Conservation (phyloP, 64 coral and sea anemone genomes). For the Montipora sp. region DNA sequence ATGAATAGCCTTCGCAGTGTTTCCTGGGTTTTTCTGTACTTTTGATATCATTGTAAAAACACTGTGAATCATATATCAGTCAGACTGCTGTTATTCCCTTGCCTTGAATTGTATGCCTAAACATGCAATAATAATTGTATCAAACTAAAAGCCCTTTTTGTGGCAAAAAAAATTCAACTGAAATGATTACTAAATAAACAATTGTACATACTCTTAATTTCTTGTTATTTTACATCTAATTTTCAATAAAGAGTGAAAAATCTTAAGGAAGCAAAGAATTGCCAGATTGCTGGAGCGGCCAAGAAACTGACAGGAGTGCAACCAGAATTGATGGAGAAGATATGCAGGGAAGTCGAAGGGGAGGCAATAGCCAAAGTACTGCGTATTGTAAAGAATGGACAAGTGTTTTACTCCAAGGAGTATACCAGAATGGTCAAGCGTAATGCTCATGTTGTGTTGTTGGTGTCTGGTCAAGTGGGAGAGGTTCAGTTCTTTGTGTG, state of each 20-base stretch:
- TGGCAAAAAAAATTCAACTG: background rate
- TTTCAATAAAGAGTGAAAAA: slow-evolving; percentile 27
- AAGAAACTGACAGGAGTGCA: slow-evolving; percentile 25
- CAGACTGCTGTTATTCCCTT: too few relatives aligned
- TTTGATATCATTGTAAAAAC: too few relatives aligned
- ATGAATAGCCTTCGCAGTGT: too few relatives aligned
- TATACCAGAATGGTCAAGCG: slow-evolving; percentile 28
- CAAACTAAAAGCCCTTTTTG: too few relatives aligned
- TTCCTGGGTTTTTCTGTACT: too few relatives aligned
- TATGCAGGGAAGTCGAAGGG: background rate
- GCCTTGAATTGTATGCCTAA: too few relatives aligned
- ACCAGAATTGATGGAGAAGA: background rate
- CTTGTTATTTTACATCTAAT: background rate
- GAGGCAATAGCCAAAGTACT: background rate
- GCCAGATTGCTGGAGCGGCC: slow-evolving; percentile 36
- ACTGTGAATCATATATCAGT: too few relatives aligned
- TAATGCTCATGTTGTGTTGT: slow-evolving; percentile 22
- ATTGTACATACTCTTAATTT: background rate
- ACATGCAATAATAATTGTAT: too few relatives aligned
- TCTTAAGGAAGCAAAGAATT: slow-evolving; percentile 19
- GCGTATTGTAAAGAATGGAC: background rate
- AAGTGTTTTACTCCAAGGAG: slow-evolving; percentile 19
- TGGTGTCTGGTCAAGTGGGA: slow-evolving; percentile 17
- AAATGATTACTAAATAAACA: background rate
- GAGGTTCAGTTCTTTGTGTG: slow-evolving; percentile 49